A percentile compares a stretch with the other conserved stretches of the same genome.
phyloP scores from a whole-genome alignment of 2,113 vertebrate species.

The Seriola quinqueradiata region DNA sequence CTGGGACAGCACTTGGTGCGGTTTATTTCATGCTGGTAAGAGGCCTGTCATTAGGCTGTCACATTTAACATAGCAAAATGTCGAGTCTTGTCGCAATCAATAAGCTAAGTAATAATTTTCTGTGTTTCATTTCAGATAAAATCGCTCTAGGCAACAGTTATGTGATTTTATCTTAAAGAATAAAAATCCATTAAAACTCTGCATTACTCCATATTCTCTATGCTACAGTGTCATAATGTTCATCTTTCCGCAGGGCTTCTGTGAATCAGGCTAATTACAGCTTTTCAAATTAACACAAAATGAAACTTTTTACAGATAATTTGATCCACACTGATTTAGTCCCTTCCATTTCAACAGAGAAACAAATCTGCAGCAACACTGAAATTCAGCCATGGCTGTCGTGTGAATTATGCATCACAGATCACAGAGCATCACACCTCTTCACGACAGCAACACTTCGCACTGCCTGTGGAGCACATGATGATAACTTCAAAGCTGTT shows the following conservation, averaged over 20 bases:
- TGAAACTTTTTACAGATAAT: background rate
- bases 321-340: background rate
- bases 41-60: conserved; percentile 40
- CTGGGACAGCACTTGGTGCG: background rate
- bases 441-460: background rate
- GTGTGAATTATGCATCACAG: background rate
- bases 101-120: no score
- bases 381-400: background rate
- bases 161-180: background rate
- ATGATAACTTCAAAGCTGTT: background rate
- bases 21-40: conserved; percentile 5
- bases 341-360: no score
- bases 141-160: background rate
- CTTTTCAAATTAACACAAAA: no score
- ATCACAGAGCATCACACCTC: background rate
- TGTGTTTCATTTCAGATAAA: no score
- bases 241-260: no score
- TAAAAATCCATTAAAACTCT: background rate
- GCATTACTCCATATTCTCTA: no score
- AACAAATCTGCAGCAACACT: background rate
- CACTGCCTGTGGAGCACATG: conserved; percentile 10
- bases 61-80: background rate
- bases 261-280: no score
- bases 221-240: no score
- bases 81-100: no score